These are phyloP conservation scores for Exaiptasia diaphana DNA, from an alignment of 64 coral and sea anemone species.

Conservation along the genomic window DNA sequence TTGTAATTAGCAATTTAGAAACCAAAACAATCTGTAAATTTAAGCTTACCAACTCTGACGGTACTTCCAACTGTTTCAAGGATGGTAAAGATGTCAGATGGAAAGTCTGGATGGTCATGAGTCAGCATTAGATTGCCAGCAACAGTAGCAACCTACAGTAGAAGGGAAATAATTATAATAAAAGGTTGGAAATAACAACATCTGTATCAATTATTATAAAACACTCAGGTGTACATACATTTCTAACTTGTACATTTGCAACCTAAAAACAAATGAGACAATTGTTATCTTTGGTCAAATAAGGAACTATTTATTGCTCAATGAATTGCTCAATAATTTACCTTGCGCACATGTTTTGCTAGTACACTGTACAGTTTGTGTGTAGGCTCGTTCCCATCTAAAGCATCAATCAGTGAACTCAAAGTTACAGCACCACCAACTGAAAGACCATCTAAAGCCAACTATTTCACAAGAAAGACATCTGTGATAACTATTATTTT, in stretches of 20 bases:
- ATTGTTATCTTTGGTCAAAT: not conserved
- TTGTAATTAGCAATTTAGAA: too few relatives aligned
- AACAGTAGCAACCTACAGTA: slow-evolving; percentile 64
- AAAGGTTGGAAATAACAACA: not conserved
- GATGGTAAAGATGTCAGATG: slow-evolving; percentile 78
- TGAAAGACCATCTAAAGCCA: slow-evolving; percentile 37
- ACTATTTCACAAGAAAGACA: too few relatives aligned
- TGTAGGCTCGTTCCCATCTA: slow-evolving; percentile 24
- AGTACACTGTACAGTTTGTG: slow-evolving; percentile 44
- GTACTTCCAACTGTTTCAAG: slow-evolving; percentile 64
- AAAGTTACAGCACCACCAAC: slow-evolving; percentile 63
- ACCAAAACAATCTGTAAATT: too few relatives aligned
- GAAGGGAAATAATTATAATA: not conserved
- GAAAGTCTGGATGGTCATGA: slow-evolving; percentile 84
- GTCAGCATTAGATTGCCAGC: slow-evolving; percentile 91
- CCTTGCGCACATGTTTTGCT: slow-evolving; percentile 70
- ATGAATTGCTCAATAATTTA: not conserved
- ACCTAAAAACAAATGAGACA: slow-evolving; percentile 29
- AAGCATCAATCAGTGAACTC: slow-evolving; percentile 45
- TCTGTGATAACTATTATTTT: not conserved
- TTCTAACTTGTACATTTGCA: slow-evolving; percentile 72
- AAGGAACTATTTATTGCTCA: not conserved
- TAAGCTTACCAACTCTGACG: slow-evolving; percentile 67
- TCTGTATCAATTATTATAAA: not conserved
- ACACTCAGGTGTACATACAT: slow-evolving; percentile 42